Conservation (phyloP, 2,113 vertebrate species). For the Barnardius zonarius region DNA sequence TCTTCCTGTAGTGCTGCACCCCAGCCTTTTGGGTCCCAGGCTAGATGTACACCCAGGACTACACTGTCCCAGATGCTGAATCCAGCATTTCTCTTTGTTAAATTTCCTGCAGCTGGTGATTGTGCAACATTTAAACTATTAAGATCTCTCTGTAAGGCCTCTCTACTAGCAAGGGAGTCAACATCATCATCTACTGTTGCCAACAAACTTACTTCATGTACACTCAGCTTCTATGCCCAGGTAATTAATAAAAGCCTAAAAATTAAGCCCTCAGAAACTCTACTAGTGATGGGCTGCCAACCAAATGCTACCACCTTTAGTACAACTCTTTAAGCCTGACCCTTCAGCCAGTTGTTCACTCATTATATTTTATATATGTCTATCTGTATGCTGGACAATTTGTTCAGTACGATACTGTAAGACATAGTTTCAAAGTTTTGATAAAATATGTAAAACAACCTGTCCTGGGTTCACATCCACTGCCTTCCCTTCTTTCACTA, state of each 20-base stretch:
- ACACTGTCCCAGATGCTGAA: neutral
- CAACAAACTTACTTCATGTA: neutral
- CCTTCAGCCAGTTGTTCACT: neutral
- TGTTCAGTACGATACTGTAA: neutral
- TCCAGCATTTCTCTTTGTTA: neutral
- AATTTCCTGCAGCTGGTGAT: neutral
- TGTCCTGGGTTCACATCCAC: no score
- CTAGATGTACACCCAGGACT: neutral
- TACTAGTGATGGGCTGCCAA: neutral
- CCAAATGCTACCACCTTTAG: neutral
- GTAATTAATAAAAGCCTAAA: neutral
- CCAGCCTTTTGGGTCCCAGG: neutral
- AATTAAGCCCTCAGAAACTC: neutral
- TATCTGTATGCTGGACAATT: fast-evolving
- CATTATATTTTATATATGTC: fast-evolving
- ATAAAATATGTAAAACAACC: neutral
- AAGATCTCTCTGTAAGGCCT: neutral
- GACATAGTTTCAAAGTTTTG: neutral
- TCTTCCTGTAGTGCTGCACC: neutral
- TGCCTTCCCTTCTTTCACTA: neutral
- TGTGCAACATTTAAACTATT: neutral
- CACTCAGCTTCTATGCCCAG: neutral
- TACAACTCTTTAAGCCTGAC: neutral
- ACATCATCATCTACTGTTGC: neutral
- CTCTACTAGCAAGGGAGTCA: fast-evolving